These are phyloP conservation scores for Leptocoma aspasia DNA, from an alignment of 2,113 vertebrate species.

Conservation along the genomic window DNA sequence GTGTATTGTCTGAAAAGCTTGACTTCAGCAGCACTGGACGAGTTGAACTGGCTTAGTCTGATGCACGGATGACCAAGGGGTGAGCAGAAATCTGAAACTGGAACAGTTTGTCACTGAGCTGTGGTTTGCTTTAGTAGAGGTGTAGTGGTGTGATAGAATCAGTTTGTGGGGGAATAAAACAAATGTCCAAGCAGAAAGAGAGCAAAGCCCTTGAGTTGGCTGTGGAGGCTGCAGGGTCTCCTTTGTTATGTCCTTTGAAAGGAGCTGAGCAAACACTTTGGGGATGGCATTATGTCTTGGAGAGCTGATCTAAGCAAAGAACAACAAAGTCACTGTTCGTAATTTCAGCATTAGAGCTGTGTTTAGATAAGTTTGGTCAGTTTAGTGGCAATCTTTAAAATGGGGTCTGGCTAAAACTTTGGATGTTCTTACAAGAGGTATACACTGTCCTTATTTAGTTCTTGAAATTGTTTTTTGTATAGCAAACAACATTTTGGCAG, in stretches of 20 bases:
- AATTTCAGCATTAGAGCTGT: neutral
- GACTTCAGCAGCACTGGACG: neutral
- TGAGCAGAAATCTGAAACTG: neutral
- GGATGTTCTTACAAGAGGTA: neutral
- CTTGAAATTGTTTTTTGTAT: neutral
- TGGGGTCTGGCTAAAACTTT: neutral
- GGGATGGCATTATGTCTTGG: neutral
- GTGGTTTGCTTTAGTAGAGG: neutral
- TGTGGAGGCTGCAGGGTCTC: neutral
- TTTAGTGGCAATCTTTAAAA: neutral
- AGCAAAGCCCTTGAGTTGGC: neutral
- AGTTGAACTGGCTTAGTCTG: neutral
- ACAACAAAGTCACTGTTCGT: neutral
- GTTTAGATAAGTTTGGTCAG: neutral
- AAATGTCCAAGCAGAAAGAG: neutral
- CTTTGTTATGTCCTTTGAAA: neutral
- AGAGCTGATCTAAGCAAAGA: constrained; percentile 31
- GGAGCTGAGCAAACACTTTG: constrained; percentile 1
- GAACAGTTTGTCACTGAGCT: neutral
- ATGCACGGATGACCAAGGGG: neutral
- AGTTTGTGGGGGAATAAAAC: neutral
- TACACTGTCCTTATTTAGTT: neutral
- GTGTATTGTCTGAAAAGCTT: neutral
- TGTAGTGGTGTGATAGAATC: neutral
- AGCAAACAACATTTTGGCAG: neutral